These are phyloP conservation scores for Phylloscopus whistleri DNA, from an alignment of 2,113 vertebrate genomes.

Conservation along the genomic window DNA sequence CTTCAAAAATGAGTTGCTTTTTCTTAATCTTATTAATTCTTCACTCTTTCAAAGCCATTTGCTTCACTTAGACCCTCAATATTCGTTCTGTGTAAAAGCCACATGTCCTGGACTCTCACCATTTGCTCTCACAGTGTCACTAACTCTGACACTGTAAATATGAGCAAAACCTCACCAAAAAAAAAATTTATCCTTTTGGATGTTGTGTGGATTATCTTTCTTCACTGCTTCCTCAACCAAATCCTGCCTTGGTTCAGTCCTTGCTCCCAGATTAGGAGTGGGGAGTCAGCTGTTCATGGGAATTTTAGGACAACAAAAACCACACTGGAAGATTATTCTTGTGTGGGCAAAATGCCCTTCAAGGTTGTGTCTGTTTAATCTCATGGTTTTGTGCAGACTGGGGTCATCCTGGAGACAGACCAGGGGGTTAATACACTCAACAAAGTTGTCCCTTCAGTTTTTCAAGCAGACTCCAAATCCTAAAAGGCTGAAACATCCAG, in stretches of 20 bases:
- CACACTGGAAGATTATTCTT: not conserved
- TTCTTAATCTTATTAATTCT: not conserved
- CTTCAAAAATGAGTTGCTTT: not conserved
- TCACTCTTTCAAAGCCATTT: not conserved
- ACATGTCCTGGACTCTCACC: not conserved
- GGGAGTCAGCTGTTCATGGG: not conserved
- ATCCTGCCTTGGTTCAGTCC: not conserved
- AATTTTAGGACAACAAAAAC: not conserved
- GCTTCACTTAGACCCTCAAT: not conserved
- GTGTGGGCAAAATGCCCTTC: not conserved
- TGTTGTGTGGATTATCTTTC: not conserved
- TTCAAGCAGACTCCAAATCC: not conserved
- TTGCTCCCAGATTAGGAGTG: not conserved
- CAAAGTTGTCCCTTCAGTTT: not conserved
- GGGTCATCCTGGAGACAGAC: not conserved
- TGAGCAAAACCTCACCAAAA: not conserved
- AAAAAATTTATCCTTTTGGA: not conserved
- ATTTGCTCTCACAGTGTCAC: not conserved
- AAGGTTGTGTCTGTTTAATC: not conserved
- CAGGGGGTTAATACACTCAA: not conserved
- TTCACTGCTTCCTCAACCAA: not conserved
- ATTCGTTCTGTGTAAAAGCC: not conserved
- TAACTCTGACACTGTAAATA: not conserved
- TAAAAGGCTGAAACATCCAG: not conserved
- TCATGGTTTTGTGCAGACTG: not conserved